phyloP scores from a whole-genome alignment of 1,140 invertebrate genomes.

The Sycophaga agraensis region DNA sequence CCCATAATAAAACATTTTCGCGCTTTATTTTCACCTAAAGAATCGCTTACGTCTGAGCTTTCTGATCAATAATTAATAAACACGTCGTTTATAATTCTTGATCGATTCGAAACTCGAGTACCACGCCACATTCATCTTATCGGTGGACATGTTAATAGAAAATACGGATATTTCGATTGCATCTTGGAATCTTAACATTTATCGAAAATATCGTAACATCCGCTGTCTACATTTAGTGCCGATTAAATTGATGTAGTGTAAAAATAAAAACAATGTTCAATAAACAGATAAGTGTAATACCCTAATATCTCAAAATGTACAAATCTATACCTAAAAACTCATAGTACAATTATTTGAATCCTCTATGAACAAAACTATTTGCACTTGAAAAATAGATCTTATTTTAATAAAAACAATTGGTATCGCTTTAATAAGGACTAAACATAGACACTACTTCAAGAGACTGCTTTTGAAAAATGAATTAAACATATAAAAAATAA shows the following conservation, averaged over 20 bases:
- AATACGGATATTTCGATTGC: not conserved
- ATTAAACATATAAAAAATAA: slow-evolving; percentile 23
- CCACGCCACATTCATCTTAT: slow-evolving; percentile 5
- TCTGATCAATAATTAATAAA: too few species aligned
- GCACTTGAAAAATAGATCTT: not conserved
- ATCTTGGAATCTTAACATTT: slow-evolving; percentile 3
- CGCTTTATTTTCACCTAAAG: slow-evolving; percentile 7
- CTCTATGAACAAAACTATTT: slow-evolving; percentile 1
- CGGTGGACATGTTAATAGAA: not conserved
- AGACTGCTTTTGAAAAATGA: slow-evolving; percentile 2
- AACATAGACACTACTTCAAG: slow-evolving; percentile 11
- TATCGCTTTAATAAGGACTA: slow-evolving; percentile 2
- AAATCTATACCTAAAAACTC: not conserved
- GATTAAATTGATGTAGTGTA: not conserved
- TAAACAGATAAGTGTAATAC: too few species aligned
- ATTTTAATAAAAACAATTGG: not conserved
- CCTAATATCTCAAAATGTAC: too few species aligned
- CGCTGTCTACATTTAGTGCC: not conserved
- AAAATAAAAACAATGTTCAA: not conserved
- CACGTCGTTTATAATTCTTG: too few species aligned
- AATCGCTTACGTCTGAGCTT: slow-evolving; percentile 17
- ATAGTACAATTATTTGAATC: slow-evolving; percentile 4
- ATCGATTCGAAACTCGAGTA: slow-evolving; percentile 17
- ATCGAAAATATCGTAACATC: not conserved
- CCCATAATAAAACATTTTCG: slow-evolving; percentile 1